A percentile compares a stretch with the other conserved stretches of the same genome.
Evolutionary conservation across 1,140 invertebrate species (phyloP).

Genomic region (Drosophila equinoxialis): DNA sequence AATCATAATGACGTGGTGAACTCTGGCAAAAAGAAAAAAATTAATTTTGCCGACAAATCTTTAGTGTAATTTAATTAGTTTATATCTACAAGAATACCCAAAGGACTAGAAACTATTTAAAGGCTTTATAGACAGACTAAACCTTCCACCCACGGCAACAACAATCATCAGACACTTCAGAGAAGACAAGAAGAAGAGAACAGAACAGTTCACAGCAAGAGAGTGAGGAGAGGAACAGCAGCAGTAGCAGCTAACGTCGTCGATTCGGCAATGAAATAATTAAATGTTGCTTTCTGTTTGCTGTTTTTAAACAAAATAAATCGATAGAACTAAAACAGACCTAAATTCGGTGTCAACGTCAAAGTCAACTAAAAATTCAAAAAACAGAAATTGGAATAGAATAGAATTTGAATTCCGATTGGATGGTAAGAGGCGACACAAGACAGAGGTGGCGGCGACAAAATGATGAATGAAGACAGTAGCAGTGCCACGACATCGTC

Average conservation of each 20-base stretch:
- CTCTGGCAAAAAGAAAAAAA: slow-evolving; percentile 71
- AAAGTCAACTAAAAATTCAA: slow-evolving; percentile 56
- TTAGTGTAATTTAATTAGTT: slow-evolving; percentile 65
- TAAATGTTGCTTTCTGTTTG: slow-evolving; percentile 39
- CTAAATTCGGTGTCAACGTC: slow-evolving; percentile 29
- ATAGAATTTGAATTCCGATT: slow-evolving; percentile 7
- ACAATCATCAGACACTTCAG: slow-evolving; percentile 23
- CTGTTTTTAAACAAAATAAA: slow-evolving; percentile 12
- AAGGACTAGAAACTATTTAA: background rate
- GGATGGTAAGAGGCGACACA: slow-evolving; percentile 24
- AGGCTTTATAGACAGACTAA: slow-evolving; percentile 6
- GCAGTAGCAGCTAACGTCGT: background rate
- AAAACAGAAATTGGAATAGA: too few relatives aligned
- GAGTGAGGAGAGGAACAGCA: slow-evolving; percentile 29
- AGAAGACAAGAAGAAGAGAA: slow-evolving; percentile 36
- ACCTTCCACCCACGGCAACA: slow-evolving; percentile 21
- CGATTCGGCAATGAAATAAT: slow-evolving; percentile 66
- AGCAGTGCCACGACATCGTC: slow-evolving; percentile 57
- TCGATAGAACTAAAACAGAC: slow-evolving; percentile 6
- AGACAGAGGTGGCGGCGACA: slow-evolving; percentile 22
- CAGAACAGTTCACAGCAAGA: slow-evolving; percentile 17
- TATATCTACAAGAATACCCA: slow-evolving; percentile 6
- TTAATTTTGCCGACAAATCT: slow-evolving; percentile 74
- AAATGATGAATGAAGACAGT: slow-evolving; percentile 82
- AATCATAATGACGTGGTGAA: slow-evolving; percentile 72